Evolutionary conservation across 1,140 invertebrate species (phyloP).

Genomic region (Pteromalus puparum): DNA sequence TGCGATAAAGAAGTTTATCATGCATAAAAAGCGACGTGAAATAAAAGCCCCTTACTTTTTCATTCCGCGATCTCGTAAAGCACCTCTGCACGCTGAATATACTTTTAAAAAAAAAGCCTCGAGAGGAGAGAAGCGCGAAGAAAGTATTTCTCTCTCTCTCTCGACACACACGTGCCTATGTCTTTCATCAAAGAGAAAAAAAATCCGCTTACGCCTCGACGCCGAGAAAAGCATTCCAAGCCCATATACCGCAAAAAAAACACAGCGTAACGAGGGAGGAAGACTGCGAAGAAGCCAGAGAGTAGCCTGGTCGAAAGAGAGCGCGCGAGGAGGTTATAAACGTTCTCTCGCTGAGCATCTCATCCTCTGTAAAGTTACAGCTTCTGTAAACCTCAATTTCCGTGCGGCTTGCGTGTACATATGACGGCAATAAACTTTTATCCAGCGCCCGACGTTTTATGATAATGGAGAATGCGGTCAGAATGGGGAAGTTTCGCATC

Average conservation of each 20-base stretch:
- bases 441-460: slow-evolving; percentile 33
- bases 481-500: slow-evolving; percentile 16
- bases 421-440: slow-evolving; percentile 46
- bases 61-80: background rate
- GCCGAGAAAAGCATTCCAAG: background rate
- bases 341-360: slow-evolving; percentile 16
- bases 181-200: no score
- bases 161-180: no score
- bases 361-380: slow-evolving; percentile 37
- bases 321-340: slow-evolving; percentile 25
- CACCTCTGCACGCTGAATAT: background rate
- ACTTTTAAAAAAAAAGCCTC: background rate
- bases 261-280: background rate
- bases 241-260: background rate
- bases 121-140: background rate
- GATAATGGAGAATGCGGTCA: slow-evolving; percentile 48
- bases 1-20: no score
- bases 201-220: background rate
- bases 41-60: background rate
- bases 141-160: background rate
- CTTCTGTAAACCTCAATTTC: slow-evolving; percentile 41
- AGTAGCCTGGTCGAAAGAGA: background rate
- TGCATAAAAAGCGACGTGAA: no score
- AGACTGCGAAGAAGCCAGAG: background rate
- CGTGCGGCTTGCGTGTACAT: slow-evolving; percentile 39